These are phyloP conservation scores for Trachelus stipa DNA, from an alignment of 2,888 invertebrate genomes.

Conservation along the genomic window DNA sequence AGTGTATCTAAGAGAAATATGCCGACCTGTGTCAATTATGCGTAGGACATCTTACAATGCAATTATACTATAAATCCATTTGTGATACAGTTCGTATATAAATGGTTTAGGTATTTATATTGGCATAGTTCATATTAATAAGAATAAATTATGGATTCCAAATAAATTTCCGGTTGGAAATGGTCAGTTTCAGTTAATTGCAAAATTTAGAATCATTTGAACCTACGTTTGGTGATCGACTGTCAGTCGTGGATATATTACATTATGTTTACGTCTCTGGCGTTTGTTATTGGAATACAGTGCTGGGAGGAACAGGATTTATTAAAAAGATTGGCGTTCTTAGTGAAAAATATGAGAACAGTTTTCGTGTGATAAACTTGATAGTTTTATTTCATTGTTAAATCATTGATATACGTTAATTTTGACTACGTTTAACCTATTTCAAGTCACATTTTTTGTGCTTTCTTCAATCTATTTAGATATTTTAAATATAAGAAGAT, in stretches of 20 bases:
- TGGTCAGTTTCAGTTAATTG: background rate
- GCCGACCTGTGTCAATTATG: background rate
- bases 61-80: background rate
- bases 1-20: background rate
- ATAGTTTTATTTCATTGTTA: background rate
- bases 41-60: background rate
- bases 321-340: background rate
- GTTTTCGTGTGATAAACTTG: background rate
- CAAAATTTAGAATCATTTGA: background rate
- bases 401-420: background rate
- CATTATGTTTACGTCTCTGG: background rate
- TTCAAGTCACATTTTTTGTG: background rate
- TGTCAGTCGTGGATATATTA: background rate
- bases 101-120: background rate
- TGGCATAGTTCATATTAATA: background rate
- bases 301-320: background rate
- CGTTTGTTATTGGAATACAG: background rate
- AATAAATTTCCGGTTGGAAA: background rate
- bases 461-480: background rate
- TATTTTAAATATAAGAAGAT: constrained; percentile 61
- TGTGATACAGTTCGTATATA: background rate
- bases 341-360: background rate
- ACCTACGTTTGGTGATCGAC: background rate
- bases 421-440: background rate
- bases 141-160: background rate